Evolutionary conservation across 2,888 invertebrate species (phyloP), one percentile per base, ranked within the genome.

Genomic region (Nudaria mundana): DNA sequence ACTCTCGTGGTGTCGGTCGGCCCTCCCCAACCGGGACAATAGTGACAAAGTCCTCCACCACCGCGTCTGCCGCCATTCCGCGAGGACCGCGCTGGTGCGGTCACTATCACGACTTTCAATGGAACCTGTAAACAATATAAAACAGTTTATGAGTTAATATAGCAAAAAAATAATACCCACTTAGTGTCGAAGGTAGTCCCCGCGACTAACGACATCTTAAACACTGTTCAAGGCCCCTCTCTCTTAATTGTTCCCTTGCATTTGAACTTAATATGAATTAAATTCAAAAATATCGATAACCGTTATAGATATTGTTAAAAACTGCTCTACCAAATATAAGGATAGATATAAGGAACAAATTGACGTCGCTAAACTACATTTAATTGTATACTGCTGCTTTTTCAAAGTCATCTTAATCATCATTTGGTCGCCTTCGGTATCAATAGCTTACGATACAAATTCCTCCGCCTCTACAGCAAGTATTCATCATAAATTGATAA

Each of bases 11-110:
- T 44, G 71, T 56, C 48, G 76, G 78, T 76, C 90, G 64, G 52
- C 69, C 78, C 52, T 86, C 86, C 56, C 90, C 91, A 49, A 91
- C 91, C 56, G 90, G 88, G 50, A 91, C 91, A 52, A 91, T 91
- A 47, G 91, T 91, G 61, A 91, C 90, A 63, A 91, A 91, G 68
- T 90, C 90, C 54, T 89, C 89, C 44, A 64, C 81, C 66, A 70
- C 71, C 64, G 67, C 73, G 64, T 81, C 81, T 63, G 85, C 76
- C 82, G 87, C 87, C 87, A 87, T 87, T 51, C 80, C 85, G 82
- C 74, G 81, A 67, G 58, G 61, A 69, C 76, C 76, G 73, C 73
- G 69, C 73, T 60, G 60, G 67, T 66, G 63, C 58, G 54, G 58
- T 65, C 63, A 57, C 43, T 62, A 62, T 62, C 59, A 63, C 72